Evolutionary conservation across 2,113 vertebrate species (phyloP).

Genomic region (Trogon melanurus): DNA sequence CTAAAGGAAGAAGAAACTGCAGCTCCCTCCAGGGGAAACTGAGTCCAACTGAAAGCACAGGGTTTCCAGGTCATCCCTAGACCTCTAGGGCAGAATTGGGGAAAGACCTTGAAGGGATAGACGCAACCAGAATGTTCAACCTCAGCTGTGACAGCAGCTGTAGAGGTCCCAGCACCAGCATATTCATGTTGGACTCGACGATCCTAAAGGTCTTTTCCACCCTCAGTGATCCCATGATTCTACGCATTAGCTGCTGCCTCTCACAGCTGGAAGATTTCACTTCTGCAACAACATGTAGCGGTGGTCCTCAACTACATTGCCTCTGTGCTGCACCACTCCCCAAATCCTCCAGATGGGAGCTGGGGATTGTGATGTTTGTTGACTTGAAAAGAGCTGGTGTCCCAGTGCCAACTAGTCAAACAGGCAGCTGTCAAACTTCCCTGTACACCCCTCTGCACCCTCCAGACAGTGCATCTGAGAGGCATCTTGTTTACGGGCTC

Average conservation of each 20-base stretch:
- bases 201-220: neutral
- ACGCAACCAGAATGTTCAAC: neutral
- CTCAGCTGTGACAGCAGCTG: neutral
- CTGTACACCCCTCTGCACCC: neutral
- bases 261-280: neutral
- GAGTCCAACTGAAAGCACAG: neutral
- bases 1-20: neutral
- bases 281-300: neutral
- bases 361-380: neutral
- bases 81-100: neutral
- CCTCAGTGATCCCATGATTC: neutral
- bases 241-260: neutral
- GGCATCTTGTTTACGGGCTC: constrained; percentile 40
- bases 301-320: neutral
- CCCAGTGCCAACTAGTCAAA: neutral
- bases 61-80: neutral
- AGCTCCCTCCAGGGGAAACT: neutral
- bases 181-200: neutral
- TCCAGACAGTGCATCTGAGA: neutral
- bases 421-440: constrained; percentile 7
- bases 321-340: neutral
- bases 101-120: neutral
- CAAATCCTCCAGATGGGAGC: neutral
- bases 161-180: neutral
- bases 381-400: neutral